phyloP scores from a whole-genome alignment of 2,797 vertebrate genomes.

The Oreochromis grahami region DNA sequence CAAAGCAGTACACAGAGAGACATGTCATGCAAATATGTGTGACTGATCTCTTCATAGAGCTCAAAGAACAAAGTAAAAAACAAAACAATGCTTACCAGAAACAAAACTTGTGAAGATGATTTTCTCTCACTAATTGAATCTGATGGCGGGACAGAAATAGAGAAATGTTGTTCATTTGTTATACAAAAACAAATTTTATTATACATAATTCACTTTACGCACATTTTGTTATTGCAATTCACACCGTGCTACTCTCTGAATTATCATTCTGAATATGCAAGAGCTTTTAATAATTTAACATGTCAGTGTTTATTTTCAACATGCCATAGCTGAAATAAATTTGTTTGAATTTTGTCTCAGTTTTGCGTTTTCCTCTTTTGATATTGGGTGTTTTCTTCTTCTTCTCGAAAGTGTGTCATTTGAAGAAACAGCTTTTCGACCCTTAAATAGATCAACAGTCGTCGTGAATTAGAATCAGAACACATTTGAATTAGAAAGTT shows the following conservation, averaged over 20 bases:
- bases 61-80: slow-evolving; percentile 64
- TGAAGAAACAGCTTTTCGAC: slow-evolving; percentile 38
- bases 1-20: slow-evolving; percentile 55
- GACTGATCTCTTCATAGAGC: slow-evolving; percentile 68
- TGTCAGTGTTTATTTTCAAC: slow-evolving; percentile 73
- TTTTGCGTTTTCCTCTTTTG: slow-evolving; percentile 74
- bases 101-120: slow-evolving; percentile 68
- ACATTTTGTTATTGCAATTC: slow-evolving; percentile 78
- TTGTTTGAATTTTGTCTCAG: slow-evolving; percentile 83
- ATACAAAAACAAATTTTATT: slow-evolving; percentile 78
- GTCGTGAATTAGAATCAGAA: slow-evolving; percentile 41
- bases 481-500: slow-evolving; percentile 47
- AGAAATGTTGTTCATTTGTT: slow-evolving; percentile 78
- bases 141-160: slow-evolving; percentile 67
- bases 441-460: slow-evolving; percentile 42
- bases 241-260: slow-evolving; percentile 59
- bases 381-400: slow-evolving; percentile 44
- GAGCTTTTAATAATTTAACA: slow-evolving; percentile 81
- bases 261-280: slow-evolving; percentile 81
- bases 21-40: slow-evolving; percentile 70
- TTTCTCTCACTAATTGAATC: slow-evolving; percentile 71
- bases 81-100: slow-evolving; percentile 68
- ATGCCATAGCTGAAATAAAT: slow-evolving; percentile 64
- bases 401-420: slow-evolving; percentile 61
- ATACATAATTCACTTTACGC: slow-evolving; percentile 82